Conservation (phyloP, 35 echinoderm and acorn worm genomes). For the Eucidaris tribuloides region DNA sequence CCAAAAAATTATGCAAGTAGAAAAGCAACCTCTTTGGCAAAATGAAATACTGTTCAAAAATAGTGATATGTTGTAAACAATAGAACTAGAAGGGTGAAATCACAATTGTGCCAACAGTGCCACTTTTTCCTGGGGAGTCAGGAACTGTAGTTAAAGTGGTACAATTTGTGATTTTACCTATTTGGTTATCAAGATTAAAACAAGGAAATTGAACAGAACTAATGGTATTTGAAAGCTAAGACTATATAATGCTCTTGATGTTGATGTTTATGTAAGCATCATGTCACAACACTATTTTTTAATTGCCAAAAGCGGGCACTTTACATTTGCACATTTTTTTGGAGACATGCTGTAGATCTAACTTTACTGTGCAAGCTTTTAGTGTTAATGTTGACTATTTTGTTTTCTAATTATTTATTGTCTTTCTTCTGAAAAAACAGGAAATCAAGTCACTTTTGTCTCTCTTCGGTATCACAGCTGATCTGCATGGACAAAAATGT, state of each 20-base stretch:
- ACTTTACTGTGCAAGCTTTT: neutral
- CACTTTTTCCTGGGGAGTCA: too few species aligned
- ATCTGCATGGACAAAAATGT: constrained; percentile 43
- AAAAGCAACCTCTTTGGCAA: too few species aligned
- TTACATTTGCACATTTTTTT: neutral
- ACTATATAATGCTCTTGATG: neutral
- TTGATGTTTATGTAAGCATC: neutral
- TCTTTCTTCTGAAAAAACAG: constrained; percentile 30
- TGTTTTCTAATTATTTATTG: neutral
- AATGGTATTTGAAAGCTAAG: too few species aligned
- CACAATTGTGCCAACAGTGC: too few species aligned
- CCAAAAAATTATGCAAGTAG: too few species aligned
- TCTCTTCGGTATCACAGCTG: constrained; percentile 58
- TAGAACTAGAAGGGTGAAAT: too few species aligned
- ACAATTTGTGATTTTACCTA: too few species aligned
- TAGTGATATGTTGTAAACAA: too few species aligned
- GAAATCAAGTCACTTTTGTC: constrained; percentile 57
- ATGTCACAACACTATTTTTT: neutral
- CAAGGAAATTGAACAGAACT: too few species aligned
- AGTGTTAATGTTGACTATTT: neutral
- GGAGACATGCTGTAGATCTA: neutral
- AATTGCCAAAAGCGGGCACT: neutral
- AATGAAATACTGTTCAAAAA: too few species aligned
- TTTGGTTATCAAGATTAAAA: too few species aligned
- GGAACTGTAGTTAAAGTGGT: too few species aligned